These are phyloP conservation scores for Cydia splendana DNA, from an alignment of 1,140 invertebrate species.

Conservation along the genomic window DNA sequence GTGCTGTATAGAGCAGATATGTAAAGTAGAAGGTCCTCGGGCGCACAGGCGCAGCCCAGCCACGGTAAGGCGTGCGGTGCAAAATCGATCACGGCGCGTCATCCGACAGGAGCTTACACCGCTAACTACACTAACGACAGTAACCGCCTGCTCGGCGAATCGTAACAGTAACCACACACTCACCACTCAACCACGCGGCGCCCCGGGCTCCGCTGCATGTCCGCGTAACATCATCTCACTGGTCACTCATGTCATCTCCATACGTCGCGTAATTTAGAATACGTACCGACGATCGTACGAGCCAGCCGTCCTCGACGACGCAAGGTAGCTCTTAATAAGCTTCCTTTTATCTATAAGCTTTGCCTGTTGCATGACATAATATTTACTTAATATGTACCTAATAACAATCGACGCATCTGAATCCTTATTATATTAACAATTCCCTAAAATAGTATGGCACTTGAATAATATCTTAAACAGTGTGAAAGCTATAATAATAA, in stretches of 20 bases:
- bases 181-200: slow-evolving; percentile 52
- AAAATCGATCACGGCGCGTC: slow-evolving; percentile 74
- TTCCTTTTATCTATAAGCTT: slow-evolving; percentile 45
- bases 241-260: slow-evolving; percentile 38
- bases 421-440: slow-evolving; percentile 70
- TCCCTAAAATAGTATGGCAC: slow-evolving; percentile 75
- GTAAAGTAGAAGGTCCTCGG: slow-evolving; percentile 45
- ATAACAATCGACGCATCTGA: slow-evolving; percentile 59
- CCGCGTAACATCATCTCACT: slow-evolving; percentile 41
- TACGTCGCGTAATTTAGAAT: slow-evolving; percentile 12
- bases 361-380: slow-evolving; percentile 63
- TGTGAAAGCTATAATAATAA: slow-evolving; percentile 60
- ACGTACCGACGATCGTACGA: slow-evolving; percentile 23
- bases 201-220: slow-evolving; percentile 57
- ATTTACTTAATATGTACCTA: slow-evolving; percentile 38
- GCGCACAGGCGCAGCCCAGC: slow-evolving; percentile 51
- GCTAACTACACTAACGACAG: slow-evolving; percentile 77
- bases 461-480: slow-evolving; percentile 67
- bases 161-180: slow-evolving; percentile 67
- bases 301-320: slow-evolving; percentile 34
- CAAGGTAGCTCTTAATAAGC: slow-evolving; percentile 31
- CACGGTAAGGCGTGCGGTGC: slow-evolving; percentile 67
- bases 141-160: slow-evolving; percentile 53
- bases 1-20: slow-evolving; percentile 69
- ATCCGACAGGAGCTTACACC: slow-evolving; percentile 73